Percentiles rank a stretch among this genome's conserved stretches.
Conservation (phyloP, 2,888 invertebrate genomes). For the Agrochola litura region DNA sequence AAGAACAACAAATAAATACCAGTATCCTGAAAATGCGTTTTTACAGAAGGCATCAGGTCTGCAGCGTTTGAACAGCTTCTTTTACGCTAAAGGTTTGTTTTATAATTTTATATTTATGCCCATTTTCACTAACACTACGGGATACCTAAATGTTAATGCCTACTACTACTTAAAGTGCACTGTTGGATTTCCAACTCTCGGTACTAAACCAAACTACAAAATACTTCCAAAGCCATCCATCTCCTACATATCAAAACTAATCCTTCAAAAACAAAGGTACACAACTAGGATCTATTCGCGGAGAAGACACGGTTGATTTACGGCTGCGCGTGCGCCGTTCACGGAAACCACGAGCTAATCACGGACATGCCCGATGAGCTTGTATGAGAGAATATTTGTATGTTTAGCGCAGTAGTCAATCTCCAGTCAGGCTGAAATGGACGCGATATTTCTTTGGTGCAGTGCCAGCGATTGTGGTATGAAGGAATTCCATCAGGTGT, state of each 20-base stretch:
- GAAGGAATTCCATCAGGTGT: neutral
- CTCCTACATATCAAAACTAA: constrained; percentile 37
- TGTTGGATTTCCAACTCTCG: neutral
- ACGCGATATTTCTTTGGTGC: neutral
- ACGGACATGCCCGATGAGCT: constrained; percentile 38
- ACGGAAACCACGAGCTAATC: constrained; percentile 71
- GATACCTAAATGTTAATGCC: neutral
- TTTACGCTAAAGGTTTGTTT: neutral
- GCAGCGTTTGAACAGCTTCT: neutral
- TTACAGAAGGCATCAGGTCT: neutral
- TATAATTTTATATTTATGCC: neutral
- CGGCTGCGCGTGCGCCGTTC: constrained; percentile 71
- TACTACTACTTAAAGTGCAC: neutral
- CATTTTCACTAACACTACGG: neutral
- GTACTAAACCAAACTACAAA: neutral
- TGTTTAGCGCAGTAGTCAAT: constrained; percentile 30
- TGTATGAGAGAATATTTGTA: constrained; percentile 31
- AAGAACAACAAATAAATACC: neutral
- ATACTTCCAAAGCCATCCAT: constrained; percentile 30
- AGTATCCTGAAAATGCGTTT: neutral
- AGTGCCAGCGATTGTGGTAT: constrained; percentile 1
- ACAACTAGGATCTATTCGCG: constrained; percentile 70
- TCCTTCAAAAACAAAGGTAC: constrained; percentile 62
- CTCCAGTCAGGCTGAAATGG: constrained; percentile 6
- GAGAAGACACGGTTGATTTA: constrained; percentile 76